Base-by-base conservation (phyloP, 2,888 invertebrate species). In the Leptinotarsa rubiginosa region DNA sequence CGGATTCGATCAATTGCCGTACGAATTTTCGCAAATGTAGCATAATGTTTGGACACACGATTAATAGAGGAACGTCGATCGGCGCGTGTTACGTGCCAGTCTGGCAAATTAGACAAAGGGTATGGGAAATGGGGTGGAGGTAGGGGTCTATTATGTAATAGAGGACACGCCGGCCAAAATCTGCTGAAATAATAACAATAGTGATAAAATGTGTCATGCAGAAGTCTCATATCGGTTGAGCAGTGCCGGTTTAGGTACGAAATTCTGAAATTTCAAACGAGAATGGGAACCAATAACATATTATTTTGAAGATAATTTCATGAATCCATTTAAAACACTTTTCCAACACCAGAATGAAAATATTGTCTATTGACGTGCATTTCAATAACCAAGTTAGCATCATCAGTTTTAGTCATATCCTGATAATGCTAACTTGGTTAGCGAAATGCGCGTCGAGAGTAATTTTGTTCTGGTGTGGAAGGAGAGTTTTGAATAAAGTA, bases 1-100 rank as follows among this genome's bases (percentile, higher is more conserved):
- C 68, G 70, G 59, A 69, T 77, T 71, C 70, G 67, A 77, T 77
- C 75, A 75, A 72, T 71, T 70, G 65, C 31, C 59, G 65, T 68
- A 70, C 66, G 74, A 74, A 76, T 74, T 73, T 75, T 78, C 76
- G 77, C 72, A 80, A 80, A 80, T 79, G 79, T 77, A 79, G 79
- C 80, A 78, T 76, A 76, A 79, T 81, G 80, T 83, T 83, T 81
- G 77, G 81, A 81, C 80, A 79, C 77, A 76, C 78, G 80, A 82
- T 82, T 81, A 81, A 80, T 77, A 76, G 73, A 77, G 73, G 76
- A 73, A 68, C 31, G 75, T 74, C 12, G 73, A 77, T 79, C 76
- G 79, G 77, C 72, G 73, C 75, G 76, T 74, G 74, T 66, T 66
- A 74, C 56, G 71, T 72, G 72, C 75, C 79, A 71, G 81, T 79